These are phyloP conservation scores for Bradypodion ventrale DNA, from an alignment of 2,797 vertebrate species.

Conservation along the genomic window DNA sequence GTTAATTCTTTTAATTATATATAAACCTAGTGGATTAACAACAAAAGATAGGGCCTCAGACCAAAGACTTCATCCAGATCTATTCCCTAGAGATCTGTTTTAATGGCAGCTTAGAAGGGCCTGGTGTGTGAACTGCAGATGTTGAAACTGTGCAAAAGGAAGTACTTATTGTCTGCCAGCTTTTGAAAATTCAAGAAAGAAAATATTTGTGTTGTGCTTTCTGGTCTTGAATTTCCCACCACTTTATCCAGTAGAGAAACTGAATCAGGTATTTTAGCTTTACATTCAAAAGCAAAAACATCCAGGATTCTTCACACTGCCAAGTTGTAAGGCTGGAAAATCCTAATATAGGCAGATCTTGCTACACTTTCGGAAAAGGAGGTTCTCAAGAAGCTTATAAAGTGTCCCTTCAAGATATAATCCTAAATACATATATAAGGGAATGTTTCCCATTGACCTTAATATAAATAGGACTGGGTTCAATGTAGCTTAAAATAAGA, in stretches of 20 bases:
- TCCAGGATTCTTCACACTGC: neutral
- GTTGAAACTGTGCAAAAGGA: conserved; percentile 6
- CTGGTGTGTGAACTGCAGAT: neutral
- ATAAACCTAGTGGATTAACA: neutral
- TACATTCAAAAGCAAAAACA: neutral
- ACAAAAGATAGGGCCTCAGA: neutral
- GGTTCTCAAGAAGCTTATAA: neutral
- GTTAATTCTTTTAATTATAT: neutral
- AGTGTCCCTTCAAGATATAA: neutral
- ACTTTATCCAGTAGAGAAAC: neutral
- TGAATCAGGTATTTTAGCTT: neutral
- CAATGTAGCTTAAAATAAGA: no score
- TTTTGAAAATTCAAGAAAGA: conserved; percentile 3
- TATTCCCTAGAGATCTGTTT: neutral
- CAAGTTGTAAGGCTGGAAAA: neutral
- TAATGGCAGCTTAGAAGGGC: neutral
- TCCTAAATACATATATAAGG: neutral
- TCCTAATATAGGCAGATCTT: neutral
- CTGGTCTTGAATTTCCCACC: neutral
- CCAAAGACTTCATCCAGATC: neutral
- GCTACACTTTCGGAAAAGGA: neutral
- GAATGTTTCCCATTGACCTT: neutral
- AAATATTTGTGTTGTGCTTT: neutral
- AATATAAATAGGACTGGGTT: neutral
- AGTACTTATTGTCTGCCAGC: neutral